Conservation (phyloP, 2,113 vertebrate species). For the Montifringilla adamsi region DNA sequence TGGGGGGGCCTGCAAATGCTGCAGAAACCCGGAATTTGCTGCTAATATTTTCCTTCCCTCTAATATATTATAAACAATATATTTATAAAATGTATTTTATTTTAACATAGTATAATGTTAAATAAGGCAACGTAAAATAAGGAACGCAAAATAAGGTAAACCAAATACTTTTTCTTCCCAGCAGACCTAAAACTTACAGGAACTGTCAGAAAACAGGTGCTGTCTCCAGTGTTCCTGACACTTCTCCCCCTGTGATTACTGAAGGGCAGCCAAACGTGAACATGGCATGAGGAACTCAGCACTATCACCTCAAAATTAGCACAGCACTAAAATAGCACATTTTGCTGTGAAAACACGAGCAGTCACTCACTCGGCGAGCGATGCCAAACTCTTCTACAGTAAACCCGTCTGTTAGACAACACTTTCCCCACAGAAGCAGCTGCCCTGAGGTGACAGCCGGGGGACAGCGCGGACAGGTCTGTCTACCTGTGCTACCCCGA, state of each 20-base stretch:
- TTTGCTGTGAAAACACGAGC: neutral
- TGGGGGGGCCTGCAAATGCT: neutral
- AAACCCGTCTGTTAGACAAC: rapidly evolving
- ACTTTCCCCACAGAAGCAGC: neutral
- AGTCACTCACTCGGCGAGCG: rapidly evolving
- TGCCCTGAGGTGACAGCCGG: neutral
- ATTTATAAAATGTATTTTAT: neutral
- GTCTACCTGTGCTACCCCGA: neutral
- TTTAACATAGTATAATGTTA: neutral
- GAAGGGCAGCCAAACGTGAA: neutral
- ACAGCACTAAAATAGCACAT: rapidly evolving
- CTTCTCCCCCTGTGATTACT: neutral
- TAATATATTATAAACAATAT: neutral
- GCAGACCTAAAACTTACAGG: neutral
- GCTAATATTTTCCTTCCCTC: neutral
- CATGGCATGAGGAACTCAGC: rapidly evolving
- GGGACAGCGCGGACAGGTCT: neutral
- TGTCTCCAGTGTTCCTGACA: neutral
- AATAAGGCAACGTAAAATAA: neutral
- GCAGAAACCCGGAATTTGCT: neutral
- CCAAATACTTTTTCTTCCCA: neutral
- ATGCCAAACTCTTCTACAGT: neutral
- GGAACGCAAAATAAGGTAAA: neutral
- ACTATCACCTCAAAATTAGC: rapidly evolving
- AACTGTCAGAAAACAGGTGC: neutral